Base-by-base conservation (phyloP, 2,797 vertebrate genomes). In the Gymnopithys bicolor region DNA sequence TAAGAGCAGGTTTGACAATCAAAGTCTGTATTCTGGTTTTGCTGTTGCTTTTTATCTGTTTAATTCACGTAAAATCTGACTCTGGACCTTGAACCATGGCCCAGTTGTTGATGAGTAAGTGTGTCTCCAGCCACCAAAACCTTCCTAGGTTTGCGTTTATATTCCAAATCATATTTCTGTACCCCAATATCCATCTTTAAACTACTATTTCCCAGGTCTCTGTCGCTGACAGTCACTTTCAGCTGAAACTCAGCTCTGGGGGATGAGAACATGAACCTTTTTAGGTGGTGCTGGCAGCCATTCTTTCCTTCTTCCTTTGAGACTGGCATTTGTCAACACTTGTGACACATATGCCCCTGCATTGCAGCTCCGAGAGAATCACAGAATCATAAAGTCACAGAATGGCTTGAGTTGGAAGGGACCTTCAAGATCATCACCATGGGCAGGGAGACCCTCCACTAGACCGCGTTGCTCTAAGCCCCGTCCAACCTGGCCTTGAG, bases 291-390 rank as follows among this genome's bases (percentile, higher is more conserved):
- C 53, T 62, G 27, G 18, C 4, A 13, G 4, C 25, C 15, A 5
- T 39, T 46, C 23, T n/a, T 17, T 73, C 51, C 39, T 43, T 77
- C 39, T 70, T 23, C 27, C 84, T 79, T 33, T 53, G 76, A 64
- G 59, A 13, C 21, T 43, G 69, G 16, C 27, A 12, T 82, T 90
- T 33, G 27, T 25, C 58, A 33, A 32, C 18, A 3, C n/a, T 55
- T 39, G 32, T 2, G 7, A 37, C 19, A n/a, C 0, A 1, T 21
- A 7, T 1, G 2, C 27, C 0, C 4, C 27, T 73, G 37, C 77
- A 2, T 0, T 5, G 18, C 75, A 41, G 16, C 69, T 74, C 25
- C 15, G 11, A 75, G 33, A 48, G 53, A 67, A n/a, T 35, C 52
- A 51, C 1, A 2, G 55, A 35, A 7, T 58, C 56, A 37, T 4